Evolutionary conservation across 1,140 invertebrate genomes (phyloP), one percentile per base, ranked within the genome.

Genomic region (Coelopa frigida): DNA sequence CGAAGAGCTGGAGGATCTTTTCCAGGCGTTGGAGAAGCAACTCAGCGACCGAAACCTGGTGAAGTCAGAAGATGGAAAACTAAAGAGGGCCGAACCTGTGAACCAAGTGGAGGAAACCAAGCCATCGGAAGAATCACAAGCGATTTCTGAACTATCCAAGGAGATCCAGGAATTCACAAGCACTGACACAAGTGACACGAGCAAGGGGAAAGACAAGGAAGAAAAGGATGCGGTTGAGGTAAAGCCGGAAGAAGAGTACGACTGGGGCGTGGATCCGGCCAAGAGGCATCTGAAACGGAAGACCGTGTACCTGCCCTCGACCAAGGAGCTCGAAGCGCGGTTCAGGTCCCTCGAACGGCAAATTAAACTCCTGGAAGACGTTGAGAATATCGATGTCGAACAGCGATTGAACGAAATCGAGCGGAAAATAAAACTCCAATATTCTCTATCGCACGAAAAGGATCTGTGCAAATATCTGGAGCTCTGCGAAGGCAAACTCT

Each of bases 321-420:
- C 62, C 5, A 66, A 63, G 11, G 62, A 66, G 33, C 36, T 66
- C 1, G 62, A 63, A 36, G 55, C 62, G 1, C 59, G 62, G 2
- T 66, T 66, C 26, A 54, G 62, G 1, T 66, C 62, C 4, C 22
- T 66, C 3, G 62, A 66, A 36, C 52, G 62, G 2, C 62, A 66
- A 40, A 66, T 66, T 1, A 66, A 61, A 31, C 46, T 66, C 3
- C 57, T 66, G 0, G 62, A 66, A 40, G 62, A 66, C 51, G 62
- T 66, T 10, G 62, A 66, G 17, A 66, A 66, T 18, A 66, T 66
- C 14, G 62, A 66, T 53, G 62, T 66, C 10, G 62, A 66, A 44
- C 58, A 66, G 27, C 49, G 62, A 4, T 33, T 66, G 4, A 48
- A 18, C 15, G 62, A 66, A 46, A 66, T 66, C 18, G 62, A 66